Base-by-base conservation (phyloP, 1,140 invertebrate genomes). In the Frieseomelitta varia region DNA sequence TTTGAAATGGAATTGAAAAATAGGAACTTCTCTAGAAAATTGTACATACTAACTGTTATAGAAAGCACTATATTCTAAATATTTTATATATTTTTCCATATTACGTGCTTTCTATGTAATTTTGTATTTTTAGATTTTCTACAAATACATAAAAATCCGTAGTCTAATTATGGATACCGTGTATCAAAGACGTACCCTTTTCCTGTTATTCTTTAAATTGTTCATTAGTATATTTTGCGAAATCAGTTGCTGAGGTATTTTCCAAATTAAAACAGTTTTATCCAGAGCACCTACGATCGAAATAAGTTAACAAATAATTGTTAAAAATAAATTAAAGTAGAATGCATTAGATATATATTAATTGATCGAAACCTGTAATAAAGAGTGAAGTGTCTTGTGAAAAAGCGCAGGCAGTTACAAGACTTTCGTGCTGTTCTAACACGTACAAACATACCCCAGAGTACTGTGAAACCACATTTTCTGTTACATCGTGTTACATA, bases 391-490 rank as follows among this genome's bases (percentile, higher is more conserved):
- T 95, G 88, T 95, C 94, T 24, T 91, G 86, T 47, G 95, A 96
- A 95, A 93, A 95, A 55, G 95, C 95, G 87, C 96, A 96, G 67
- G 93, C 93, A 11, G 96, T 96, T 4, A 96, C 94, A 8, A 96
- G 94, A 77, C 95, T 95, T 74, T 95, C 94, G 85, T 96, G 96
- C 79, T 91, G 91, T 88, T 96, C 96, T 65, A 96, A 82, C 0
- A 96, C 96, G 84, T 96, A 94, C 8, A 96, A 87, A 90, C 96
- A 96, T 74, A 95, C 92, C 15, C 95, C 95, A 47, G 92, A 95
- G 94, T 91, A 95, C 95, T 92, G 89, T 30, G 30, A 56, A 86
- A 83, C 30, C 27, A 75, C 47, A 79, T 86, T 24, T 21, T 51
- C 30, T 30, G 8, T 72, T 11, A 39, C 30, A 1, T 30, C 30